These are phyloP conservation scores for Megaceryle maxima DNA, from an alignment of 2,113 vertebrate species.

Conservation along the genomic window DNA sequence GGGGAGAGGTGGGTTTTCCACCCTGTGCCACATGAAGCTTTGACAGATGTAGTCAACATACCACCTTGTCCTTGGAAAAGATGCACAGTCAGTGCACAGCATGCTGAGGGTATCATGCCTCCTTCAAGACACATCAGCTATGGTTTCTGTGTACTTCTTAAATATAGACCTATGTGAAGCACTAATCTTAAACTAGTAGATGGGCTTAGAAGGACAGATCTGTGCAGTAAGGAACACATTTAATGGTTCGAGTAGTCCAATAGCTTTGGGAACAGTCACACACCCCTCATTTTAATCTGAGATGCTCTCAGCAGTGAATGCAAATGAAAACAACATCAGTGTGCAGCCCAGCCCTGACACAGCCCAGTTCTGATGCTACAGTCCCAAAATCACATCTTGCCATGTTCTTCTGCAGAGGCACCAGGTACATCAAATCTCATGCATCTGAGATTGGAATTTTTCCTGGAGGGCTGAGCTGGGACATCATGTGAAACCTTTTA, in stretches of 20 bases:
- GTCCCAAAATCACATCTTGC: not conserved
- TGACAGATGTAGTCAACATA: not conserved
- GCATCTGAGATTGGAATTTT: not conserved
- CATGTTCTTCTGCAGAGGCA: not conserved
- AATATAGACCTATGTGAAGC: not conserved
- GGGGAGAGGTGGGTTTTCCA: not conserved
- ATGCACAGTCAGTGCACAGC: not conserved
- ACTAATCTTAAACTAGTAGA: not conserved
- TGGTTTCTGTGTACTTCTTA: not conserved
- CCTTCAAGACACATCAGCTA: not conserved
- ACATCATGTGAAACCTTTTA: not conserved
- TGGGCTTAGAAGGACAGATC: not conserved
- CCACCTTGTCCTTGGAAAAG: not conserved
- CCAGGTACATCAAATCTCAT: not conserved
- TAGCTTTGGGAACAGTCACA: not conserved
- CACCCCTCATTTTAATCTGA: not conserved
- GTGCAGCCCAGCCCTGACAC: too few species aligned
- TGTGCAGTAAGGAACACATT: not conserved
- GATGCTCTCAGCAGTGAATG: not conserved
- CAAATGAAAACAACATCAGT: not conserved
- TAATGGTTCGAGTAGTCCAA: rapidly evolving
- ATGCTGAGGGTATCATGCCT: not conserved
- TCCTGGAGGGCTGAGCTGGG: not conserved
- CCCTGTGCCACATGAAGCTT: not conserved
- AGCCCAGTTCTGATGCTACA: not conserved